Conservation (phyloP, 2,113 vertebrate genomes). For the Datnioides undecimradiatus region DNA sequence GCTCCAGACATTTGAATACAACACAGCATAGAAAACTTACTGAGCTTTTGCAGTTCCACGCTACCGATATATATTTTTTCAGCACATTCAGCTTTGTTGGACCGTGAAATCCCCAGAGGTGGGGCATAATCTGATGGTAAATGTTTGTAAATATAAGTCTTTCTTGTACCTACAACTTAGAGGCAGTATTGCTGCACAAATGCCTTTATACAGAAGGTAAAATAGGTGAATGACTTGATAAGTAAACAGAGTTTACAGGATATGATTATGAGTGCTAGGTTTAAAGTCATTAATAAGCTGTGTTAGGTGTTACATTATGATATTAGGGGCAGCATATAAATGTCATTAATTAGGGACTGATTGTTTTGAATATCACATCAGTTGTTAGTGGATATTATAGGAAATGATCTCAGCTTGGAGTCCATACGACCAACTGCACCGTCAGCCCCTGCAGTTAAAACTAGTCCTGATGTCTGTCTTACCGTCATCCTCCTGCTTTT, state of each 20-base stretch:
- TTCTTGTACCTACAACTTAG: not conserved
- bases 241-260: constrained; percentile 5
- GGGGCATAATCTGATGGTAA: not conserved
- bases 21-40: not conserved
- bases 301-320: constrained; percentile 1
- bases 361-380: not conserved
- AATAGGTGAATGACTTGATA: constrained; percentile 1
- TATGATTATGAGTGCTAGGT: constrained; percentile 5
- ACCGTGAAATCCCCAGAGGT: not conserved
- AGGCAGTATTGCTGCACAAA: not conserved
- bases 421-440: not conserved
- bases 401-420: not conserved
- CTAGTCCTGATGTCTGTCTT: no score
- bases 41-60: not conserved
- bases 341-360: not conserved
- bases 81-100: not conserved
- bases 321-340: not conserved
- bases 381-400: not conserved
- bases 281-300: constrained; percentile 9
- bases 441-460: not conserved
- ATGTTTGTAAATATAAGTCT: not conserved
- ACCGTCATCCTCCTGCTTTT: not conserved
- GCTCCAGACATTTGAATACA: not conserved
- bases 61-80: not conserved
- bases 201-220: not conserved